Conservation (phyloP, 2,113 vertebrate species). For the Cyprinodon variegatus region DNA sequence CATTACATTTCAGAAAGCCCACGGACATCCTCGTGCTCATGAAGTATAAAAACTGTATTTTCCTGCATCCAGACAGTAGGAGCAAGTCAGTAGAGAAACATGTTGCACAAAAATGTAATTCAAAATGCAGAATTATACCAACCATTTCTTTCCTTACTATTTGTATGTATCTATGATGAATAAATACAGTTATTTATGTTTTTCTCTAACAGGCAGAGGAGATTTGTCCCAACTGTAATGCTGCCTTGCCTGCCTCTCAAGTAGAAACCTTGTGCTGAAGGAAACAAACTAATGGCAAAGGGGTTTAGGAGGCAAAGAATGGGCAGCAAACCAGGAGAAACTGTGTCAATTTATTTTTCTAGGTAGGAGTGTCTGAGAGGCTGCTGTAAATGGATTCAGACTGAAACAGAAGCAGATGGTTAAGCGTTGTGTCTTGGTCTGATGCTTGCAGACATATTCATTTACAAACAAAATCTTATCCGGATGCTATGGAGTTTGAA, state of each 20-base stretch:
- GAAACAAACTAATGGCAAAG: conserved; percentile 40
- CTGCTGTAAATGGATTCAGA: neutral
- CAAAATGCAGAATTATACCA: conserved; percentile 18
- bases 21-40: conserved; percentile 15
- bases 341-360: neutral
- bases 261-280: conserved; percentile 22
- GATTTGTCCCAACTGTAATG: conserved; percentile 41
- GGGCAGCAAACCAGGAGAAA: conserved; percentile 11
- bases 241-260: conserved; percentile 28
- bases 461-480: neutral
- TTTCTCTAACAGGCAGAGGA: conserved; percentile 54
- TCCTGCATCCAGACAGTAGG: neutral
- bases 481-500: neutral
- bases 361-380: neutral
- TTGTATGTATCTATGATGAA: conserved; percentile 36
- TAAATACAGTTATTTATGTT: conserved; percentile 47
- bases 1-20: neutral
- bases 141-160: conserved; percentile 19
- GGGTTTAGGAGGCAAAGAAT: conserved; percentile 32
- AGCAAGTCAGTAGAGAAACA: neutral
- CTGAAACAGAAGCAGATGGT: neutral
- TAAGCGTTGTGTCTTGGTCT: neutral
- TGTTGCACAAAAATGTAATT: neutral
- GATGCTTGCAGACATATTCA: neutral
- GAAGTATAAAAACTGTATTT: neutral